These are phyloP conservation scores for Belonocnema kinseyi DNA, from an alignment of 1,140 invertebrate species.

Conservation along the genomic window DNA sequence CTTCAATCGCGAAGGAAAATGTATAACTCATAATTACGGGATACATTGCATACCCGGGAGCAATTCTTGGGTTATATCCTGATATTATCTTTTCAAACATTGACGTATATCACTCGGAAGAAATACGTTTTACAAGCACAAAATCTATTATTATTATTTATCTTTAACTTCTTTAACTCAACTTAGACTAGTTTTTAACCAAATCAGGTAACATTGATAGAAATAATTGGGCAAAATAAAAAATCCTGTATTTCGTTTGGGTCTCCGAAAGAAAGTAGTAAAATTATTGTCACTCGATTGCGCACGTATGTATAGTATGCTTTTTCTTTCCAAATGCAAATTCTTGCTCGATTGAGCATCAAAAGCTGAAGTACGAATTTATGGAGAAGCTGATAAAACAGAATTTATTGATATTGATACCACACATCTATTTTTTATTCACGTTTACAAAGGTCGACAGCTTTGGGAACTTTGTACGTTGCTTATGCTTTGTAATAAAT, in stretches of 20 bases:
- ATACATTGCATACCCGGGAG: not conserved
- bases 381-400: slow-evolving; percentile 27
- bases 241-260: no score
- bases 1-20: slow-evolving; percentile 2
- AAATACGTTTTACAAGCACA: no score
- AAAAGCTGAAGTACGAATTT: slow-evolving; percentile 20
- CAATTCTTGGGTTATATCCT: not conserved
- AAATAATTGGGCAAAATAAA: no score
- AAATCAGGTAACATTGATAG: no score
- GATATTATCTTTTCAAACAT: not conserved
- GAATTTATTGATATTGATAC: slow-evolving; percentile 23
- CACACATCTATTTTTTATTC: slow-evolving; percentile 12
- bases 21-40: slow-evolving; percentile 3
- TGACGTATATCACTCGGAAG: not conserved
- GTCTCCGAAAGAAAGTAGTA: not conserved
- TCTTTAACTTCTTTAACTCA: no score
- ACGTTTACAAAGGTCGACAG: slow-evolving; percentile 6
- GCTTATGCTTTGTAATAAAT: not conserved
- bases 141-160: no score
- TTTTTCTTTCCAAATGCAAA: not conserved
- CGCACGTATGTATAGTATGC: slow-evolving; percentile 13
- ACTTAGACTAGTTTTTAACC: no score
- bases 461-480: slow-evolving; percentile 14
- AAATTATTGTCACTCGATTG: slow-evolving; percentile 22
- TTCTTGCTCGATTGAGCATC: slow-evolving; percentile 26